These are phyloP conservation scores for Eupsittula cactorum DNA, from an alignment of 2,113 vertebrate species.

Conservation along the genomic window DNA sequence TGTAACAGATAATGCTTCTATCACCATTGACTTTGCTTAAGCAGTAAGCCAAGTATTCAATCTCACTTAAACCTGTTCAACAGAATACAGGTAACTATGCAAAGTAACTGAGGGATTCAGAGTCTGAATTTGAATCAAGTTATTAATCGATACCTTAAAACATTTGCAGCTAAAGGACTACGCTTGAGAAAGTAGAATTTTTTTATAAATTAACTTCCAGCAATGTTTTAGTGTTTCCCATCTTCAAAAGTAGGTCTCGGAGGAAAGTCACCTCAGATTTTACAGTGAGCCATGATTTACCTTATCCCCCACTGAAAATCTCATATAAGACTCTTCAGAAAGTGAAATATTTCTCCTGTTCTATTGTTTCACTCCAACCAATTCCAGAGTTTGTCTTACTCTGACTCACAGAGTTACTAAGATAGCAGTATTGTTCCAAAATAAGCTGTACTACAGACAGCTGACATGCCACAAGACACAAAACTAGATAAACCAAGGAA, in stretches of 20 bases:
- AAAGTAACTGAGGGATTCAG: neutral
- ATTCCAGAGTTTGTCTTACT: neutral
- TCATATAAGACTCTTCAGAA: neutral
- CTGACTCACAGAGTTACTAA: neutral
- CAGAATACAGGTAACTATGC: neutral
- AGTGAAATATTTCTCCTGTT: neutral
- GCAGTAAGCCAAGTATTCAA: neutral
- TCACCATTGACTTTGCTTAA: neutral
- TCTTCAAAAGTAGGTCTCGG: neutral
- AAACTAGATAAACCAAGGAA: neutral
- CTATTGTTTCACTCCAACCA: neutral
- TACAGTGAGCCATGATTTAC: neutral
- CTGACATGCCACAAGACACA: neutral
- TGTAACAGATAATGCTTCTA: neutral
- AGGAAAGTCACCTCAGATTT: neutral
- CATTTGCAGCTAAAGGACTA: neutral
- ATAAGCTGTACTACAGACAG: neutral
- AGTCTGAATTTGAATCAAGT: neutral
- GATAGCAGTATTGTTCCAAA: neutral
- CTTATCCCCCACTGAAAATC: neutral
- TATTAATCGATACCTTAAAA: neutral
- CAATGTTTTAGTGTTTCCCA: neutral
- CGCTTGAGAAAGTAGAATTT: neutral
- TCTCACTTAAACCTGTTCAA: neutral
- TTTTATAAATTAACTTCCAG: neutral